A percentile compares a stretch with the other conserved stretches of the same genome.
These are phyloP conservation scores for Thalassophryne amazonica DNA, from an alignment of 2,797 vertebrate species.

Conservation along the genomic window DNA sequence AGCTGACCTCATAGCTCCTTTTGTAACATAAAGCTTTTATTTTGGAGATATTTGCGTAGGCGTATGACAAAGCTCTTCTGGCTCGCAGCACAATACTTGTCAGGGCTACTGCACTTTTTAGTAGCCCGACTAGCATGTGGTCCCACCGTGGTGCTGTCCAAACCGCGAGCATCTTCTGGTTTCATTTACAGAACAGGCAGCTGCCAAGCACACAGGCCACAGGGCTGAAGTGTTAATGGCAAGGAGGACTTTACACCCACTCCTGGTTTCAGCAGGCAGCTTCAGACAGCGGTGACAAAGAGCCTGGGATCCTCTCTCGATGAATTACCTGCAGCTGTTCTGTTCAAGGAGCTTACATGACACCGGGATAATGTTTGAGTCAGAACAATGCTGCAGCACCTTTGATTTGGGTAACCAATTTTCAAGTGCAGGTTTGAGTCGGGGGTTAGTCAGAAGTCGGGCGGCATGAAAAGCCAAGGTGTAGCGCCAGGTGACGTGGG, in stretches of 20 bases:
- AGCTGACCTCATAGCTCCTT: constrained; percentile 67
- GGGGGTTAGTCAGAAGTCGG: constrained; percentile 15
- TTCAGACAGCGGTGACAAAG: constrained; percentile 68
- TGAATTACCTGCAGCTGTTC: constrained; percentile 74
- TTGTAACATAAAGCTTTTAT: constrained; percentile 70
- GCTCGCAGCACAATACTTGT: constrained; percentile 70
- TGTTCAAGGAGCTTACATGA: constrained; percentile 67
- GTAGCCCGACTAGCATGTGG: constrained; percentile 75
- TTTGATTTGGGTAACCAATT: constrained; percentile 70
- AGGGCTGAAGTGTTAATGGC: constrained; percentile 72
- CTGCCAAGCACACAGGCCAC: constrained; percentile 77
- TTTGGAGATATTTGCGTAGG: constrained; percentile 70
- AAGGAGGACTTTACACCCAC: constrained; percentile 65
- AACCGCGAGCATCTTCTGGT: constrained; percentile 80
- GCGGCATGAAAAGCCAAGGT: constrained; percentile 52
- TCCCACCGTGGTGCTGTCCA: constrained; percentile 66
- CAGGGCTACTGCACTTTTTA: constrained; percentile 74
- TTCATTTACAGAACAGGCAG: constrained; percentile 73
- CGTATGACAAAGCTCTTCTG: constrained; percentile 73
- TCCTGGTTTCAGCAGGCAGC: constrained; percentile 42
- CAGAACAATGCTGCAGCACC: constrained; percentile 55
- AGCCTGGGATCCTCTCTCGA: constrained; percentile 49
- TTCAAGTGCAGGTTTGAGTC: constrained; percentile 35
- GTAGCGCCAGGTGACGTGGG: constrained; percentile 66
- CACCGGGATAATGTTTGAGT: constrained; percentile 69